Evolutionary conservation across 2,113 vertebrate genomes (phyloP), one percentile per base, ranked within the genome.

Genomic region (Mohoua ochrocephala): DNA sequence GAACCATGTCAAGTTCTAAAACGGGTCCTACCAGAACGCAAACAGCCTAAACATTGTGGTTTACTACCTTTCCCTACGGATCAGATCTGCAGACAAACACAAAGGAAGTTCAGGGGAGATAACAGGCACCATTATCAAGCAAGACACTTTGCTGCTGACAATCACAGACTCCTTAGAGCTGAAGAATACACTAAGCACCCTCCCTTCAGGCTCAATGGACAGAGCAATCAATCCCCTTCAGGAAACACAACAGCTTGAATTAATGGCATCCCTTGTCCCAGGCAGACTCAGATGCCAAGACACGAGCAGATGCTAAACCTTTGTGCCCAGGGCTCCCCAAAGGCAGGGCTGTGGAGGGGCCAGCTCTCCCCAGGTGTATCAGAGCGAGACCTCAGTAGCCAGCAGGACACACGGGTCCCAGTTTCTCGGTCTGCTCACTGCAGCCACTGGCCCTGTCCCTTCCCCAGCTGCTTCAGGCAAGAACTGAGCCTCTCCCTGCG

Each of bases 391-490:
- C 37, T 59, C 68, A 9, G 41, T 0, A 49, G 22, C 64, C 61
- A 77, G 31, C 27, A 57, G 24, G 31, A 70, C 68, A 44, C 49
- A 33, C 0, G 10, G 10, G 20, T n/a, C 68, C n/a, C 63, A 31
- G 35, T 2, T 49, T 24, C 15, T 14, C 7, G 0, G 0, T 6
- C 42, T 57, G 45, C 69, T 49, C 24, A 14, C 33, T 0, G 1
- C 52, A 45, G 52, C 31, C 28, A 19, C 16, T 0, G 11, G 9
- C 37, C n/a, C 59, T 10, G 35, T 13, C 20, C 33, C 42, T 21
- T 70, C 26, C 26, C 74, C 65, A 50, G 30, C 22, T 7, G 7
- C 68, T 35, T 49, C 42, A 63, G 54, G 33, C 18, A 8, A 52
- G 39, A 27, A 21, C 24, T 1, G 17, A 39, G 18, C 42, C 50